A percentile compares a stretch with the other conserved stretches of the same genome.
These are phyloP conservation scores for Polypedilum pembai DNA, from an alignment of 1,140 invertebrate species.

Conservation along the genomic window DNA sequence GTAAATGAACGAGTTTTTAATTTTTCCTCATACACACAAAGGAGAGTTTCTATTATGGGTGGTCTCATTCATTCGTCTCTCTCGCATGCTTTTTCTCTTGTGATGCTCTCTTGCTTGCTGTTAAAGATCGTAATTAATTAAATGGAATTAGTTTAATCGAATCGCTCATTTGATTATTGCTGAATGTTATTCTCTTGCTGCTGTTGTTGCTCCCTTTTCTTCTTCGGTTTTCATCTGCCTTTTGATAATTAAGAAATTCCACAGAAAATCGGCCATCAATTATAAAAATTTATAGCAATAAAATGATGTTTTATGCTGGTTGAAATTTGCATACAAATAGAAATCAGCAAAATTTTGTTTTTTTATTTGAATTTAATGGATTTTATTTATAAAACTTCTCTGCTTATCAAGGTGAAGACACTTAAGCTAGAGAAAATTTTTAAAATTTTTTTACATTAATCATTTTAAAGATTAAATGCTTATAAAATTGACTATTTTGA, in stretches of 20 bases:
- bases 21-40: not conserved
- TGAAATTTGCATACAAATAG: constrained; percentile 23
- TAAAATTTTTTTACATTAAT: not conserved
- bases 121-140: constrained; percentile 22
- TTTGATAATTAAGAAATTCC: constrained; percentile 25
- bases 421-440: no score
- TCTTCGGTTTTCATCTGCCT: not conserved
- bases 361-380: constrained; percentile 10
- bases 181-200: not conserved
- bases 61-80: not conserved
- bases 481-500: not conserved
- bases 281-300: not conserved
- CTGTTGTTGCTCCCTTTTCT: not conserved
- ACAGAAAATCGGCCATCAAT: not conserved
- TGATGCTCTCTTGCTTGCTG: not conserved
- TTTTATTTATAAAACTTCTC: not conserved
- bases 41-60: not conserved
- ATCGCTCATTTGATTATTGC: not conserved
- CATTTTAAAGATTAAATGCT: not conserved
- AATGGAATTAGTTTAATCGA: constrained; percentile 26
- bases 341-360: not conserved
- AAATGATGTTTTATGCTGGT: not conserved
- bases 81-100: no score
- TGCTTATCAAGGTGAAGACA: not conserved
- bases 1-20: not conserved